A percentile compares a stretch with the other conserved stretches of the same genome.
Evolutionary conservation across 2,113 vertebrate genomes (phyloP).

Genomic region (Fregata magnificens): DNA sequence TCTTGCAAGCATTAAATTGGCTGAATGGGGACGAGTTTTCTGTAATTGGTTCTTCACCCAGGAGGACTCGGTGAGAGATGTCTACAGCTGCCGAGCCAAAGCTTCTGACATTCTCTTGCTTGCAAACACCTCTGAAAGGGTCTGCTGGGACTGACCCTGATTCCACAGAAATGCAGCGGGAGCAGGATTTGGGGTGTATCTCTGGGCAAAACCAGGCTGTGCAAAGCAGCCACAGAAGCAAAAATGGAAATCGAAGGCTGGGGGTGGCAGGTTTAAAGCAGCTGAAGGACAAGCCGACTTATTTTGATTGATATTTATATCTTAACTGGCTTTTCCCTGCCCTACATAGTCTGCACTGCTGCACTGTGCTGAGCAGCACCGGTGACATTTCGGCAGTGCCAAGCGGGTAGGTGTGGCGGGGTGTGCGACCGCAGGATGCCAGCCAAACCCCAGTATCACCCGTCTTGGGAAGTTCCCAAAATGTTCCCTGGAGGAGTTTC

Average conservation of each 20-base stretch:
- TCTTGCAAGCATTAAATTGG: background rate
- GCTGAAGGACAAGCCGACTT: background rate
- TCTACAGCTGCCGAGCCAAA: background rate
- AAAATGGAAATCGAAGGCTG: background rate
- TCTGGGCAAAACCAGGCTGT: background rate
- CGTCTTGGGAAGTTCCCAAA: background rate
- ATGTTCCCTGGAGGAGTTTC: background rate
- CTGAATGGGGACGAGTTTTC: background rate
- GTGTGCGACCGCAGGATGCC: fast-evolving
- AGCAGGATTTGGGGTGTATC: background rate
- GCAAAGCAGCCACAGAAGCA: background rate
- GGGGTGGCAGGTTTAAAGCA: background rate
- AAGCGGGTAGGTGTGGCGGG: background rate
- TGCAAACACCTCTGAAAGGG: background rate
- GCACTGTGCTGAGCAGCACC: background rate
- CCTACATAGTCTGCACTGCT: background rate
- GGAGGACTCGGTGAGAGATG: background rate
- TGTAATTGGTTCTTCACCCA: background rate
- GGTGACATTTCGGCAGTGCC: background rate
- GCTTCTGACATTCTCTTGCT: background rate
- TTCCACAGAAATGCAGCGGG: background rate
- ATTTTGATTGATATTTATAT: background rate
- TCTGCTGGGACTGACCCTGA: background rate
- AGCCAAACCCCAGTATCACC: background rate
- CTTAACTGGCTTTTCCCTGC: background rate